These are phyloP conservation scores for Polyergus mexicanus DNA, from an alignment of 1,140 invertebrate species.

Conservation along the genomic window DNA sequence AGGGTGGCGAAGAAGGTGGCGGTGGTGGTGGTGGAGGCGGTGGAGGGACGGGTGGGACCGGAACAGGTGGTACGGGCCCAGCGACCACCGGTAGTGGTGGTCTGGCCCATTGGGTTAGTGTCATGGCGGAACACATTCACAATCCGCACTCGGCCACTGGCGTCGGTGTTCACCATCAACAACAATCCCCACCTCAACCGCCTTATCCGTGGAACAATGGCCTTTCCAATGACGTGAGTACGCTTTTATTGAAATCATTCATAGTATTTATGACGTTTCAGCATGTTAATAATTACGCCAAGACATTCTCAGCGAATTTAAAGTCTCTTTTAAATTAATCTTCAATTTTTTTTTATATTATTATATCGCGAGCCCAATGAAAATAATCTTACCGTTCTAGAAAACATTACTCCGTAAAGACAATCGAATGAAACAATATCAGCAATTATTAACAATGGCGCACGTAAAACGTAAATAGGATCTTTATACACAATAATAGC, in stretches of 20 bases:
- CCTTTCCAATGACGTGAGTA: slow-evolving; percentile 87
- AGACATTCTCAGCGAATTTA: not conserved
- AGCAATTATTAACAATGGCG: not conserved
- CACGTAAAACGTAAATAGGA: not conserved
- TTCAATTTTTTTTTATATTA: not conserved
- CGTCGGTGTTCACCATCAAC: slow-evolving; percentile 84
- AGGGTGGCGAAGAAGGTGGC: slow-evolving; percentile 82
- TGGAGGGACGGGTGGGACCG: slow-evolving; percentile 78
- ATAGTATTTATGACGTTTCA: not conserved
- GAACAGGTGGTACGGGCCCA: slow-evolving; percentile 79
- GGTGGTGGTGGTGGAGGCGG: slow-evolving; percentile 77
- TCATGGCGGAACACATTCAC: slow-evolving; percentile 90
- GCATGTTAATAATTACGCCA: not conserved
- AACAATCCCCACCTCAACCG: slow-evolving; percentile 86
- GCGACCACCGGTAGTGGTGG: slow-evolving; percentile 82
- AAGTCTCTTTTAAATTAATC: not conserved
- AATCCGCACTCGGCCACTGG: slow-evolving; percentile 85
- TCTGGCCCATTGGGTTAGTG: slow-evolving; percentile 90
- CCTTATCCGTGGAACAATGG: slow-evolving; percentile 89
- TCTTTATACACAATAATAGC: not conserved
- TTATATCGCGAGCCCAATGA: too few species aligned
- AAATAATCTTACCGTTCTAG: not conserved
- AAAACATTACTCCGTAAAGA: not conserved
- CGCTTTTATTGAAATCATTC: slow-evolving; percentile 7
- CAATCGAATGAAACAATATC: not conserved